Evolutionary conservation across 2,888 invertebrate species (phyloP).

Genomic region (Minunthozetes semirufus): DNA sequence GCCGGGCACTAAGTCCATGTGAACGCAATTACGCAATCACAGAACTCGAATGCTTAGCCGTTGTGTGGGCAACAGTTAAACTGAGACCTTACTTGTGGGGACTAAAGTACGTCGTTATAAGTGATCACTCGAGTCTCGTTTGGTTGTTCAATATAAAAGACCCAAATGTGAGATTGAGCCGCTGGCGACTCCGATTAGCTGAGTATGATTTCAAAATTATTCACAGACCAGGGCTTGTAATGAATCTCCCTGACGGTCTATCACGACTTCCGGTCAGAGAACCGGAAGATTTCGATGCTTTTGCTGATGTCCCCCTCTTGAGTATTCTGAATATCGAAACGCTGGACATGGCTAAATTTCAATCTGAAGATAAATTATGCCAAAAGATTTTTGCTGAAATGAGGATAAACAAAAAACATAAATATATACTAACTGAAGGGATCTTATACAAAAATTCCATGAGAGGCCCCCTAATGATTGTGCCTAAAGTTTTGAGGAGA

Average conservation of each 20-base stretch:
- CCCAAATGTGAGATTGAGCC: constrained; percentile 48
- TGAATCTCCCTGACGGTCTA: constrained; percentile 48
- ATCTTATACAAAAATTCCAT: neutral
- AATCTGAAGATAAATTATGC: neutral
- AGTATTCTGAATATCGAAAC: neutral
- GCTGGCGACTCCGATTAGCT: constrained; percentile 51
- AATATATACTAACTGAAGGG: neutral
- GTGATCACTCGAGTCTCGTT: constrained; percentile 52
- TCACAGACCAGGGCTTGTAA: constrained; percentile 48
- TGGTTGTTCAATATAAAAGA: constrained; percentile 50
- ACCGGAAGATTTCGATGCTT: neutral
- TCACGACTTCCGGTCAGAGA: constrained; percentile 43
- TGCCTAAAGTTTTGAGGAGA: neutral
- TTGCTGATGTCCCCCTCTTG: neutral
- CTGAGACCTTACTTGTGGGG: constrained; percentile 49
- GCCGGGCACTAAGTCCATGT: constrained; percentile 45
- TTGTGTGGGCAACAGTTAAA: constrained; percentile 47
- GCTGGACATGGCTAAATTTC: neutral
- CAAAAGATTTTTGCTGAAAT: neutral
- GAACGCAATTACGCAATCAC: constrained; percentile 49
- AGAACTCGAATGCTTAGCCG: constrained; percentile 48
- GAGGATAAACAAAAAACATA: neutral
- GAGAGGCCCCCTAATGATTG: neutral
- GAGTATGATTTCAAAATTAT: constrained; percentile 47
- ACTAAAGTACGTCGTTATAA: constrained; percentile 46